Conservation (phyloP, 2,888 invertebrate species). For the Marronus borbonicus region DNA sequence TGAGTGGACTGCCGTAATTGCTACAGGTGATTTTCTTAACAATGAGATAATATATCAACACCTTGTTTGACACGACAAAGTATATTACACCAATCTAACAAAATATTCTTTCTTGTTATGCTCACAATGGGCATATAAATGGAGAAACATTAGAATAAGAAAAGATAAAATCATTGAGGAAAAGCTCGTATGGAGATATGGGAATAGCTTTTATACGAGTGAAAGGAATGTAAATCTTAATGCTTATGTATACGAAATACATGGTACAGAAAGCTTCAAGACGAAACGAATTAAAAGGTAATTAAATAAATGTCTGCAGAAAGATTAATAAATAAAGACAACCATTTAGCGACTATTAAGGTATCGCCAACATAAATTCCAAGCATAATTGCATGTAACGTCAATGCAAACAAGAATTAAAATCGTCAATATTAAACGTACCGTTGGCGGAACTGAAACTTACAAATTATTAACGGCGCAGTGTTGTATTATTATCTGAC, state of each 20-base stretch:
- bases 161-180: conserved; percentile 24
- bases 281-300: conserved; percentile 2
- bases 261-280: background rate
- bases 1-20: conserved; percentile 20
- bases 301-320: background rate
- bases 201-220: background rate
- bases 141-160: conserved; percentile 12
- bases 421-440: conserved; percentile 24
- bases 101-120: conserved; percentile 9
- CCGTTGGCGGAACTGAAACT: conserved; percentile 23
- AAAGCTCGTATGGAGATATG: background rate
- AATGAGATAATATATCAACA: conserved; percentile 37
- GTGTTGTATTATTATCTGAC: conserved; percentile 29
- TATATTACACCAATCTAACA: conserved; percentile 8
- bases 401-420: conserved; percentile 35
- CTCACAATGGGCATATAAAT: conserved; percentile 7
- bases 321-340: conserved; percentile 8
- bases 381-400: background rate
- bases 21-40: conserved; percentile 17
- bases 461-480: conserved; percentile 10
- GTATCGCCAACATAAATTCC: conserved; percentile 23
- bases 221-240: background rate
- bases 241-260: background rate
- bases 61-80: conserved; percentile 25
- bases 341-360: conserved; percentile 13